Conservation (phyloP, 2,888 invertebrate species). For the Timema cristinae region DNA sequence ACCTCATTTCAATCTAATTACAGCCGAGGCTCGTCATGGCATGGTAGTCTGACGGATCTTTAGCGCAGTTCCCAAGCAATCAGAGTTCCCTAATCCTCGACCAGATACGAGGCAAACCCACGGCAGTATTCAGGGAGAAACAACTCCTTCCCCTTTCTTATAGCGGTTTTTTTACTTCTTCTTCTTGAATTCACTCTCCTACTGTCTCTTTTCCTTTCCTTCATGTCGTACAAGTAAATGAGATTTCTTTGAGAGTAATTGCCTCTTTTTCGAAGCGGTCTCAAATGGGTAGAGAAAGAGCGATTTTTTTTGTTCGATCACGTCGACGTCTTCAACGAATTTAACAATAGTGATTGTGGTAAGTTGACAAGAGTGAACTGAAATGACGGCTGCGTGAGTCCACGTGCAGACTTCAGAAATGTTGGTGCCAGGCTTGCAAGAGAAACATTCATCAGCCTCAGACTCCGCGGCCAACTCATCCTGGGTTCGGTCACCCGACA, state of each 20-base stretch:
- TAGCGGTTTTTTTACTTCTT: no score
- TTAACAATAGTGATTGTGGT: constrained; percentile 29
- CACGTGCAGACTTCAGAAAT: no score
- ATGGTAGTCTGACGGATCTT: constrained; percentile 6
- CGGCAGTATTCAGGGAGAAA: no score
- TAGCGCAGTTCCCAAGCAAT: constrained; percentile 17
- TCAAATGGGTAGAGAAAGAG: constrained; percentile 14
- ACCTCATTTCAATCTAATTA: constrained; percentile 30
- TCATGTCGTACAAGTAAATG: constrained; percentile 24
- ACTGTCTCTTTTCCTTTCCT: background rate
- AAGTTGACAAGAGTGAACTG: constrained; percentile 22
- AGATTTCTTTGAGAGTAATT: constrained; percentile 32
- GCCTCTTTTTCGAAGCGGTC: constrained; percentile 26
- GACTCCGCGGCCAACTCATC: background rate
- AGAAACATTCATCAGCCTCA: no score
- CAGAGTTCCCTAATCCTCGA: constrained; percentile 23
- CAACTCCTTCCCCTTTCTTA: no score
- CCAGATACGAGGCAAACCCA: background rate
- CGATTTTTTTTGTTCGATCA: constrained; percentile 23
- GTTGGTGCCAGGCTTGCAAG: no score
- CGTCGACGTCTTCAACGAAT: constrained; percentile 27
- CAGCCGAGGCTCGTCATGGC: constrained; percentile 2
- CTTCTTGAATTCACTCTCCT: no score
- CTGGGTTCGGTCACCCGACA: background rate
- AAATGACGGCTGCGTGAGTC: background rate